phyloP scores from a whole-genome alignment of 2,113 vertebrate genomes.

The Bubo bubo region DNA sequence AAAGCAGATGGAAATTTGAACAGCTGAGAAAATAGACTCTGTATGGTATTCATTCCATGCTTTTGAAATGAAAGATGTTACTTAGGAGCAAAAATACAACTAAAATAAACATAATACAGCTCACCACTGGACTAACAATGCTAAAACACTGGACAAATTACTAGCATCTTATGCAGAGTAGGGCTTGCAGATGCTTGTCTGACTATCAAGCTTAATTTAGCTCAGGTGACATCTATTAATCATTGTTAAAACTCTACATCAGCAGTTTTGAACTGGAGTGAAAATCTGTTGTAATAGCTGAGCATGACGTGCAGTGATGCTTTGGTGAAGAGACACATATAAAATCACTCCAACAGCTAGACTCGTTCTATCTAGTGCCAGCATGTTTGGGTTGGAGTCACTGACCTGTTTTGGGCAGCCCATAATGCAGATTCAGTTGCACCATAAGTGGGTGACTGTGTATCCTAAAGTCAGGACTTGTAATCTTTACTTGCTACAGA shows the following conservation, averaged over 20 bases:
- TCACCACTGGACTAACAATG: neutral
- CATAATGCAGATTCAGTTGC: neutral
- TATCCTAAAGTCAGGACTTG: neutral
- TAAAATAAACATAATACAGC: neutral
- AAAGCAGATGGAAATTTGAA: neutral
- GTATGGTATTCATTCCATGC: neutral
- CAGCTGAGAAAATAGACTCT: neutral
- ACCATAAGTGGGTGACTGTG: neutral
- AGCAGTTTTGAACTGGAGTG: neutral
- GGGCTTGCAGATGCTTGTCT: neutral
- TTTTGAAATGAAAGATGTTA: neutral
- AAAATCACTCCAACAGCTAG: neutral
- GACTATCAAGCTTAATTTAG: neutral
- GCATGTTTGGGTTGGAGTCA: neutral
- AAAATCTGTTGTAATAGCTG: neutral
- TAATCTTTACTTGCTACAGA: neutral
- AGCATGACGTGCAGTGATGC: accelerated
- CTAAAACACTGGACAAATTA: neutral
- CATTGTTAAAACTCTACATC: neutral
- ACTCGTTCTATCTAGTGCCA: neutral
- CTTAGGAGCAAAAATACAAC: neutral
- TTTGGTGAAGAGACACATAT: neutral
- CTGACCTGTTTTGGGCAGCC: neutral
- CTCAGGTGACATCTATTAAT: neutral
- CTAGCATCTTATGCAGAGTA: neutral